Evolutionary conservation across 2,113 vertebrate genomes (phyloP), one percentile per base, ranked within the genome.

Genomic region (Pedetes capensis): DNA sequence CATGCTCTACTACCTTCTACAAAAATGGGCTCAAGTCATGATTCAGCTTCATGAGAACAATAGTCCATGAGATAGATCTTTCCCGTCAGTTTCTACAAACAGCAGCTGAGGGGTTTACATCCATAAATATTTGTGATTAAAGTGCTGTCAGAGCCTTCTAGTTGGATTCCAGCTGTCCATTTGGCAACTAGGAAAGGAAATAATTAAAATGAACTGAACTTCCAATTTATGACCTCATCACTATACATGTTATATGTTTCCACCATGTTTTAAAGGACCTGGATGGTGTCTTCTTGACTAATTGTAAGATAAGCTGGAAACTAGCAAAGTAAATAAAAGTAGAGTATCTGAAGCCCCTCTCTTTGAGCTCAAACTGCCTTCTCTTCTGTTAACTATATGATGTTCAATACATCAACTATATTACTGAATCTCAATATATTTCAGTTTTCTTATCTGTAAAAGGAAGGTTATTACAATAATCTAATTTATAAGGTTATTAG

Each of bases 381-480:
- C 18, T 83, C 14, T 1, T 55, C 3, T 53, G 53, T 44, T 68
- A 82, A 68, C 9, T 89, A 57, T 63, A 34, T 57, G 39, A 9
- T 74, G 11, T 72, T 66, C 47, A 81, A 68, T 32, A n/a, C 8
- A 51, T 47, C 83, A 68, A 68, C 51, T 42, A 23, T 3, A 44
- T 32, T 75, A n/a, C 18, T 57, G 2, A 91, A 64, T 80, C 29
- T 66, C 17, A 23, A 16, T 55, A 32, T 34, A 5, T 1, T 2
- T 78, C 18, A 18, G 13, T 93, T 93, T 96, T 12, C 8, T 88
- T 44, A 59, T 61, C 3, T 85, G 3, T 5, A 84, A 78, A 87
- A 34, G 79, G 11, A 12, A 86, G 8, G 39, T 63, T 55, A 1
- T 63, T 61, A 63, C 76, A 59, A 55, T n/a, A 87, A 64, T 81